phyloP scores from a whole-genome alignment of 1,140 invertebrate species.

The Dendroctonus ponderosae region DNA sequence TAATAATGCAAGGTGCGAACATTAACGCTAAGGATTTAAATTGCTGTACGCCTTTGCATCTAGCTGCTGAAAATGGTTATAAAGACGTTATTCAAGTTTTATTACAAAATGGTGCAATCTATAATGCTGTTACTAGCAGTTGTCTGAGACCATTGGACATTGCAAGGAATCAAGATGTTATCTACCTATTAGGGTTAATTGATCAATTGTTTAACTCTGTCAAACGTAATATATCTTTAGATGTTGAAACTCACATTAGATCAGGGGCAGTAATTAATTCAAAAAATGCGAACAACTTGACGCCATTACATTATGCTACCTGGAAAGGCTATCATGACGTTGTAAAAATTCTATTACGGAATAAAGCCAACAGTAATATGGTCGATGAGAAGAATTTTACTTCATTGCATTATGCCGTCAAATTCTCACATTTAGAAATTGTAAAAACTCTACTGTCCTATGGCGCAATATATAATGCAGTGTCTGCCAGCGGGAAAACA shows the following conservation, averaged over 20 bases:
- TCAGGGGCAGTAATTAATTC: slow-evolving; percentile 1
- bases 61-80: slow-evolving; percentile 25
- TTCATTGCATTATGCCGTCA: slow-evolving; percentile 53
- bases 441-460: slow-evolving; percentile 11
- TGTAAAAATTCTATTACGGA: slow-evolving; percentile 16
- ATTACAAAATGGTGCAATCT: slow-evolving; percentile 33
- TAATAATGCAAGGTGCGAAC: slow-evolving; percentile 31
- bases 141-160: background rate
- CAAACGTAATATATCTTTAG: slow-evolving; percentile 1
- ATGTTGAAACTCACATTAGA: background rate
- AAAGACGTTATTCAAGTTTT: slow-evolving; percentile 26
- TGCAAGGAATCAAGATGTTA: background rate
- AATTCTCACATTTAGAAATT: slow-evolving; percentile 45
- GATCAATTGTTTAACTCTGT: background rate
- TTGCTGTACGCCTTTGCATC: slow-evolving; percentile 32
- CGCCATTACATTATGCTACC: slow-evolving; percentile 36
- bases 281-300: slow-evolving; percentile 6
- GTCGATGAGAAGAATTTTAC: slow-evolving; percentile 32
- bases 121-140: slow-evolving; percentile 26
- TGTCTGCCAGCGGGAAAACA: slow-evolving; percentile 1
- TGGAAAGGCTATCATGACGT: slow-evolving; percentile 22
- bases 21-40: slow-evolving; percentile 21
- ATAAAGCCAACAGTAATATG: slow-evolving; percentile 6
- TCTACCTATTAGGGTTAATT: background rate
- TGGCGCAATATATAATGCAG: slow-evolving; percentile 5